Percentiles rank a stretch among this genome's conserved stretches.
These are phyloP conservation scores for Drosophila demipolita DNA, from an alignment of 2,888 invertebrate species.

Conservation along the genomic window DNA sequence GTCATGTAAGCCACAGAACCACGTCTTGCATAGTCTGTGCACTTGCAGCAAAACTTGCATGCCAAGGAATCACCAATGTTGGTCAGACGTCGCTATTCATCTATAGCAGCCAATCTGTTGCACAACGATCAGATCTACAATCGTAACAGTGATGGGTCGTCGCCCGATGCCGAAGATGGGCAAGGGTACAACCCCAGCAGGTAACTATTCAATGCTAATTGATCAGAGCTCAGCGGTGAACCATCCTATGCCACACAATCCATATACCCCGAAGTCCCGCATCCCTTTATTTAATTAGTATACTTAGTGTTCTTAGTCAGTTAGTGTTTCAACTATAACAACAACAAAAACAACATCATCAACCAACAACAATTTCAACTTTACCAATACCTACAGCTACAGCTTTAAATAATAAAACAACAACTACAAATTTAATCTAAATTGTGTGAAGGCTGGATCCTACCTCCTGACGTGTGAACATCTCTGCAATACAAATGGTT, in stretches of 20 bases:
- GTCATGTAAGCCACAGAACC: slow-evolving; percentile 37
- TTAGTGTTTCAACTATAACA: not conserved
- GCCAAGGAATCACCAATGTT: slow-evolving; percentile 83
- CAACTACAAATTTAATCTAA: not conserved
- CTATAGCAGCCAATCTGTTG: slow-evolving; percentile 82
- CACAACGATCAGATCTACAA: slow-evolving; percentile 72
- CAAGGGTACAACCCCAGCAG: slow-evolving; percentile 56
- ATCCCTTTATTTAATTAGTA: not conserved
- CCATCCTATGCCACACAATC: not conserved
- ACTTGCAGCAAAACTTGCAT: slow-evolving; percentile 39
- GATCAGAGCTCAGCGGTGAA: not conserved
- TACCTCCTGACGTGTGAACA: not conserved
- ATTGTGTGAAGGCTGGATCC: not conserved
- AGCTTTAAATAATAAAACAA: not conserved
- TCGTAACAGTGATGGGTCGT: slow-evolving; percentile 37
- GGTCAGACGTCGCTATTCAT: slow-evolving; percentile 83
- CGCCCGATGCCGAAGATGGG: slow-evolving; percentile 34
- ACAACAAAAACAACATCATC: not conserved
- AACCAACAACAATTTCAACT: not conserved
- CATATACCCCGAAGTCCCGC: not conserved
- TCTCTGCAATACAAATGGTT: not conserved
- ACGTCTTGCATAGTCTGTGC: not conserved
- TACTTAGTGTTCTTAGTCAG: not conserved
- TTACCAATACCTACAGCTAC: not conserved
- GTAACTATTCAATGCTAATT: slow-evolving; percentile 57